A percentile compares a stretch with the other conserved stretches of the same genome.
Evolutionary conservation across 2,113 vertebrate genomes (phyloP).

Genomic region (Martes martes): DNA sequence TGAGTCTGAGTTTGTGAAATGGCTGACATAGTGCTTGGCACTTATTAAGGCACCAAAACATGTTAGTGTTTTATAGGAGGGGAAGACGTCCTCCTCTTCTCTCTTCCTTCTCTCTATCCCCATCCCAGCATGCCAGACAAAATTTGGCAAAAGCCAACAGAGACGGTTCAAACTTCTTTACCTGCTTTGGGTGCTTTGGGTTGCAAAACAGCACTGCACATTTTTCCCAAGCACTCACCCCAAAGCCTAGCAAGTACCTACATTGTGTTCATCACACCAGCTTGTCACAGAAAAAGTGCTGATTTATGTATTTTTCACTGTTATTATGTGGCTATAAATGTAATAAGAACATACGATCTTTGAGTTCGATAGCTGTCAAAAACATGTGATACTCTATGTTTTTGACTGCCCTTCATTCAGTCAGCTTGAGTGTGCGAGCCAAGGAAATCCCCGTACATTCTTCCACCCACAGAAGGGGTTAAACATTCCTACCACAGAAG

Average conservation of each 20-base stretch:
- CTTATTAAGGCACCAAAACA: background rate
- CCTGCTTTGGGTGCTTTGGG: background rate
- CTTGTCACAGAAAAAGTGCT: background rate
- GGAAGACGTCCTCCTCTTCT: background rate
- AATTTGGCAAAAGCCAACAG: background rate
- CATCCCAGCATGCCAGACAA: background rate
- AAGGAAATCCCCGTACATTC: background rate
- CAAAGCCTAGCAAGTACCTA: background rate
- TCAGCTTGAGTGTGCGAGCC: background rate
- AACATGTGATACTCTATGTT: background rate
- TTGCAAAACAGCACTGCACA: background rate
- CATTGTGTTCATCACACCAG: background rate
- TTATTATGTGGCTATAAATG: background rate
- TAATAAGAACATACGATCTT: background rate
- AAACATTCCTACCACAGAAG: slow-evolving; percentile 52
- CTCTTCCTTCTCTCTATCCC: background rate
- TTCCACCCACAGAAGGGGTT: slow-evolving; percentile 57
- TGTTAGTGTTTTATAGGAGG: too few relatives aligned
- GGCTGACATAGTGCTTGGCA: background rate
- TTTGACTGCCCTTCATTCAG: background rate
- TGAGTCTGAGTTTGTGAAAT: background rate
- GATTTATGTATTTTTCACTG: background rate
- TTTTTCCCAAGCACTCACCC: background rate
- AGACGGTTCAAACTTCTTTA: background rate
- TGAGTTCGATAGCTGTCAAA: background rate